These are phyloP conservation scores for Melangyna quadrimaculata DNA, from an alignment of 2,888 invertebrate genomes.

Conservation along the genomic window DNA sequence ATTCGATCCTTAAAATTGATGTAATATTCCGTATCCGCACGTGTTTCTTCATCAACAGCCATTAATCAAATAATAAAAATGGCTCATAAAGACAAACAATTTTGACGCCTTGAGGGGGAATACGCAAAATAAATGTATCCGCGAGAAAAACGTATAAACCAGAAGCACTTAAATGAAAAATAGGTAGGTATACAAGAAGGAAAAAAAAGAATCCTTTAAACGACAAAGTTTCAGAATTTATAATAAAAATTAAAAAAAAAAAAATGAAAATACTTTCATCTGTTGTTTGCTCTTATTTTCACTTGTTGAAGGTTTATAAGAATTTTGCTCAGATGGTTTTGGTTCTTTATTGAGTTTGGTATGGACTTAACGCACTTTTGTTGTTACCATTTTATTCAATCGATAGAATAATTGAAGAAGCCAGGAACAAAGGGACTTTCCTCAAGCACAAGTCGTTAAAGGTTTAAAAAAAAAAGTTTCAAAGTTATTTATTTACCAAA, in stretches of 20 bases:
- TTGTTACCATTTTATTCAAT: background rate
- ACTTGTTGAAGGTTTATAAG: constrained; percentile 39
- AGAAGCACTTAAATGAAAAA: constrained; percentile 1
- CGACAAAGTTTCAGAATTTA: constrained; percentile 49
- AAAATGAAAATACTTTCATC: constrained; percentile 16
- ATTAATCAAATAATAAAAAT: constrained; percentile 35
- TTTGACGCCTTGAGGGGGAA: background rate
- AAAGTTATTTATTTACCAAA: constrained; percentile 1
- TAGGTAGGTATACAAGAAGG: background rate
- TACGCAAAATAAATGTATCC: background rate
- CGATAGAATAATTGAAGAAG: background rate
- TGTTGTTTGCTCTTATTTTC: constrained; percentile 18
- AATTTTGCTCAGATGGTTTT: constrained; percentile 13
- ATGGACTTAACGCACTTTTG: background rate
- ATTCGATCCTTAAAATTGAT: background rate
- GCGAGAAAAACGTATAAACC: constrained; percentile 16
- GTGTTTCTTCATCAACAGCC: constrained; percentile 33
- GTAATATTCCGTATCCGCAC: constrained; percentile 27
- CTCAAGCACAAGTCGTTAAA: background rate
- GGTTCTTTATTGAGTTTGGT: background rate
- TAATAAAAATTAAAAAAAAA: constrained; percentile 9
- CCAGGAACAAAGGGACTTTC: background rate
- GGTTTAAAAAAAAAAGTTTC: background rate
- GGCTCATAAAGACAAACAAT: constrained; percentile 40
- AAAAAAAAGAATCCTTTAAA: constrained; percentile 28